These are phyloP conservation scores for Enteromius argenteus DNA, from an alignment of 2,797 vertebrate species.

Conservation along the genomic window DNA sequence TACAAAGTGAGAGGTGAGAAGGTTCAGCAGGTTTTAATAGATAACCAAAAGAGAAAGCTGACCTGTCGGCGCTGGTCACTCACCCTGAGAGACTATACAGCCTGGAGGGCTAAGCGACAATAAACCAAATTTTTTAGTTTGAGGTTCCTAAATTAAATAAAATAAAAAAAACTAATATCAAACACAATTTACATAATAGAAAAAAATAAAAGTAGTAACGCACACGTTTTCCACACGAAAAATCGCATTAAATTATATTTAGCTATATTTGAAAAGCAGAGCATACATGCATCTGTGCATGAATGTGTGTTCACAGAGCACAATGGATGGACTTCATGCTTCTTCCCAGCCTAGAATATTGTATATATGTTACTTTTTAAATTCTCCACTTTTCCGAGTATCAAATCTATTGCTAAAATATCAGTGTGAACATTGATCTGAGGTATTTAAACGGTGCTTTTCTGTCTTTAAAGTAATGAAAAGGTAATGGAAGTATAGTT, in stretches of 20 bases:
- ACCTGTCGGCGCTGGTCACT: conserved; percentile 72
- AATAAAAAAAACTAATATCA: not conserved
- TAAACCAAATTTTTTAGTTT: conserved; percentile 1
- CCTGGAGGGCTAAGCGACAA: conserved; percentile 27
- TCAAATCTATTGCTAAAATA: not conserved
- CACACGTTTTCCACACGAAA: not conserved
- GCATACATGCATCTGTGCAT: not conserved
- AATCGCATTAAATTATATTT: not conserved
- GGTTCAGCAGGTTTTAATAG: conserved; percentile 69
- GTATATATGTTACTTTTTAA: not conserved
- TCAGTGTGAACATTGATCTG: conserved; percentile 1
- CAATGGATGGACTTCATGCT: not conserved
- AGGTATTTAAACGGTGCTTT: conserved; percentile 12
- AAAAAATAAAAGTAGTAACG: conserved; percentile 8
- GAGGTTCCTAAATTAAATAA: not conserved
- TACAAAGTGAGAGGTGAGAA: conserved; percentile 60
- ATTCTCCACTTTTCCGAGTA: not conserved
- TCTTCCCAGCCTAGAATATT: not conserved
- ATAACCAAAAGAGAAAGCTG: conserved; percentile 79
- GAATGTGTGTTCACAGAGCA: not conserved
- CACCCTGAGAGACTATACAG: conserved; percentile 52
- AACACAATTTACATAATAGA: not conserved
- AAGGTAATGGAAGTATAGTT: conserved; percentile 7
- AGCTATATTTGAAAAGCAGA: not conserved
- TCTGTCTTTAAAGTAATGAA: conserved; percentile 36